Conservation (phyloP, 2,797 vertebrate species). For the Dendrocincla tyrannina region DNA sequence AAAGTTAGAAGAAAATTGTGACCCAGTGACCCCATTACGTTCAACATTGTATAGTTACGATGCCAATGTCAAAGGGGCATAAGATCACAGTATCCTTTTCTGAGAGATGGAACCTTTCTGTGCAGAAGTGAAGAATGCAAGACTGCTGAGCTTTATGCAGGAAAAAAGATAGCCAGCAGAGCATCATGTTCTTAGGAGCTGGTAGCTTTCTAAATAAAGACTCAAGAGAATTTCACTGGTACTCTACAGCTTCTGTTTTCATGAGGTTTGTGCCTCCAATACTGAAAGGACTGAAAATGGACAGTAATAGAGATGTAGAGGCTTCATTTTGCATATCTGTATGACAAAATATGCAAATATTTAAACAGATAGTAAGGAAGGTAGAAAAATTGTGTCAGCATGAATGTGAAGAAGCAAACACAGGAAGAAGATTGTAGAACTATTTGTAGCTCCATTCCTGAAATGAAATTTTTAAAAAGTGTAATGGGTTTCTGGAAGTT, state of each 20-base stretch:
- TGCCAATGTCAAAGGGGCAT: not conserved
- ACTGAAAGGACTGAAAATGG: not conserved
- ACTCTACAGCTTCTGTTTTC: not conserved
- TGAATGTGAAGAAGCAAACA: not conserved
- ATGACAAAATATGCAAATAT: not conserved
- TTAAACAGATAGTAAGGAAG: not conserved
- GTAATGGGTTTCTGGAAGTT: not conserved
- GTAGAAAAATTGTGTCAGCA: not conserved
- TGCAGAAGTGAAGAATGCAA: not conserved
- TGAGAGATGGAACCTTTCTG: not conserved
- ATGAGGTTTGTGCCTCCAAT: not conserved
- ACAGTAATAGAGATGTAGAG: not conserved
- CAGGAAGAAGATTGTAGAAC: fast-evolving
- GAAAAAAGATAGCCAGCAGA: not conserved
- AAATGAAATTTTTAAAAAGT: not conserved
- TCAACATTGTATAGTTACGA: not conserved
- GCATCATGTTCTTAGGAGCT: not conserved
- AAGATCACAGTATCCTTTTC: not conserved
- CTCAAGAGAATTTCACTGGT: not conserved
- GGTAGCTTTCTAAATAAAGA: not conserved
- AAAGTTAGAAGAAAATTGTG: not conserved
- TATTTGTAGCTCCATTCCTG: not conserved
- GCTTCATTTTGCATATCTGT: not conserved
- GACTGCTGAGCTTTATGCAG: not conserved
- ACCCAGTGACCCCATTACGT: not conserved